Evolutionary conservation across 2,888 invertebrate genomes (phyloP).

Genomic region (Drosophila eohydei): DNA sequence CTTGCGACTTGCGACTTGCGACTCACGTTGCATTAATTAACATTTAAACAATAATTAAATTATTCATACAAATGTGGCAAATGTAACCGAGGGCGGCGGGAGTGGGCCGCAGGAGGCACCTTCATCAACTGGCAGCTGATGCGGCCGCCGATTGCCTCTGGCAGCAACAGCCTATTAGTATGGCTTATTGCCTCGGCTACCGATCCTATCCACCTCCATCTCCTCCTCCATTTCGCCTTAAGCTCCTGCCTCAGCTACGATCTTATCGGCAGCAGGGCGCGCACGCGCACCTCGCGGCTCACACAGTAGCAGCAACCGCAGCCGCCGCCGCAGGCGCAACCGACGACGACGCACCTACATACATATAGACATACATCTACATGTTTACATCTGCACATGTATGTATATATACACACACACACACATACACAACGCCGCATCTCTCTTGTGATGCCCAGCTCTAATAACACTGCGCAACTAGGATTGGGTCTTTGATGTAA

Average conservation of each 20-base stretch:
- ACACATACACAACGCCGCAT: slow-evolving; percentile 10
- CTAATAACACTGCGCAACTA: slow-evolving; percentile 24
- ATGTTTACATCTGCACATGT: slow-evolving; percentile 2
- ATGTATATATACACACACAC: background rate
- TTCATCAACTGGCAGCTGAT: slow-evolving; percentile 47
- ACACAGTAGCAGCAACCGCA: slow-evolving; percentile 37
- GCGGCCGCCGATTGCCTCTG: slow-evolving; percentile 50
- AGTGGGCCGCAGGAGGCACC: slow-evolving; percentile 25
- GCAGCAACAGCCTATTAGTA: slow-evolving; percentile 75
- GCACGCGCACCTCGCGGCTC: slow-evolving; percentile 69
- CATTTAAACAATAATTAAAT: slow-evolving; percentile 84
- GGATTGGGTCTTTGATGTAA: background rate
- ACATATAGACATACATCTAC: slow-evolving; percentile 17
- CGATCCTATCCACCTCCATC: slow-evolving; percentile 24
- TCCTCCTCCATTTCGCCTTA: background rate
- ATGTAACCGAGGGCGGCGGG: slow-evolving; percentile 46
- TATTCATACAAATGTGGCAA: slow-evolving; percentile 82
- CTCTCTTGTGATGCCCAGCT: background rate
- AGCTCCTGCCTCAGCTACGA: slow-evolving; percentile 38
- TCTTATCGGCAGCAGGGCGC: slow-evolving; percentile 69
- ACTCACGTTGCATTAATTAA: slow-evolving; percentile 83
- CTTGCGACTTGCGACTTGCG: slow-evolving; percentile 35
- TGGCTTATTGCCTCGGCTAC: slow-evolving; percentile 72
- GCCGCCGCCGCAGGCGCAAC: slow-evolving; percentile 1
- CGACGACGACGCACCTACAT: slow-evolving; percentile 42